These are phyloP conservation scores for Nomia melanderi DNA, from an alignment of 1,140 invertebrate genomes.

Conservation along the genomic window DNA sequence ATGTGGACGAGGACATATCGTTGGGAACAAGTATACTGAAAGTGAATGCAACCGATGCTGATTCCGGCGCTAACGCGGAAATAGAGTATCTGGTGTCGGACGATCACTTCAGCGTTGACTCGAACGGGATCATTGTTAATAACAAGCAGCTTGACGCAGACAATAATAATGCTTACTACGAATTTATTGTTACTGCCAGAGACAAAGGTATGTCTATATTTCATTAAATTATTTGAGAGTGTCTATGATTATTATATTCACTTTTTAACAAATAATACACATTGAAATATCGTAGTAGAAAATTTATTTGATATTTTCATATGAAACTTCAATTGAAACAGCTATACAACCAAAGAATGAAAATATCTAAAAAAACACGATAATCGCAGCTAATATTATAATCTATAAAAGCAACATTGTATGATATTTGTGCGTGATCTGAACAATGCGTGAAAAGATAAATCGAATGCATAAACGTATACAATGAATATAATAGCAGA, in stretches of 20 bases:
- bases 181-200: constrained; percentile 94
- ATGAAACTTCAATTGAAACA: too few species aligned
- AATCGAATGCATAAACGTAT: too few species aligned
- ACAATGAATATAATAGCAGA: too few species aligned
- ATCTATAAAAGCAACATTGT: too few species aligned
- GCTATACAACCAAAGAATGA: too few species aligned
- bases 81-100: constrained; percentile 96
- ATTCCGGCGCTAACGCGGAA: constrained; percentile 95
- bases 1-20: constrained; percentile 96
- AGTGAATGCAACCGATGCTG: constrained; percentile 95
- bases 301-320: too few species aligned
- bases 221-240: background rate
- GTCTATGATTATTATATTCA: background rate
- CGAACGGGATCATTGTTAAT: constrained; percentile 94
- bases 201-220: constrained; percentile 86
- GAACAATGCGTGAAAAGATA: too few species aligned
- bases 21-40: constrained; percentile 94
- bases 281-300: too few species aligned
- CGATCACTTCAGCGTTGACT: constrained; percentile 95
- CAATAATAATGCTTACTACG: constrained; percentile 97
- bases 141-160: constrained; percentile 96
- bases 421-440: too few species aligned
- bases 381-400: too few species aligned
- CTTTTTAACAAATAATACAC: accelerated
- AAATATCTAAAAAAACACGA: too few species aligned